phyloP scores from a whole-genome alignment of 1,140 invertebrate genomes.

The Lysiphlebus fabarum region DNA sequence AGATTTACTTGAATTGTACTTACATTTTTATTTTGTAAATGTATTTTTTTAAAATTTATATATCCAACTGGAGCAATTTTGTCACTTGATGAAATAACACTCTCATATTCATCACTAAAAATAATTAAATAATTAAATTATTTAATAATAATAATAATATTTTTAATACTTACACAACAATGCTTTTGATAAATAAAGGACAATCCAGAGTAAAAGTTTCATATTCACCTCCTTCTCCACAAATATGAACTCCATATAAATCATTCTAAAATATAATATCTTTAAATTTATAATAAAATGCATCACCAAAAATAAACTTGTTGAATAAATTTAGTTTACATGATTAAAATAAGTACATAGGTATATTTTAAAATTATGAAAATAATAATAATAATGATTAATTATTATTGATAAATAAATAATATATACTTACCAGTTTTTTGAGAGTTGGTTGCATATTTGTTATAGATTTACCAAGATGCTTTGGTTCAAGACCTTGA shows the following conservation, averaged over 20 bases:
- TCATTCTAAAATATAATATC: slow-evolving; percentile 48
- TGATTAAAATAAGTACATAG: slow-evolving; percentile 36
- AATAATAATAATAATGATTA: no score
- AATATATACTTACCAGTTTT: slow-evolving; percentile 66
- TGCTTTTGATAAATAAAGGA: slow-evolving; percentile 87
- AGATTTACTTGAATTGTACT: slow-evolving; percentile 33
- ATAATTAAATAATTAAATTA: slow-evolving; percentile 32
- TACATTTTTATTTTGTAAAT: slow-evolving; percentile 68
- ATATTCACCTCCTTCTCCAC: slow-evolving; percentile 98
- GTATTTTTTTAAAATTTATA: slow-evolving; percentile 80
- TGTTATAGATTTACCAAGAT: slow-evolving; percentile 83
- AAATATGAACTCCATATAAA: slow-evolving; percentile 92
- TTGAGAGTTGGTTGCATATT: slow-evolving; percentile 83
- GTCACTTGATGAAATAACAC: slow-evolving; percentile 84
- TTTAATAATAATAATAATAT: slow-evolving; percentile 9
- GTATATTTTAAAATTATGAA: slow-evolving; percentile 30
- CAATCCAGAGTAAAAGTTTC: slow-evolving; percentile 97
- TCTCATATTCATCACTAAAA: slow-evolving; percentile 82
- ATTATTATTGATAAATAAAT: slow-evolving; percentile 6
- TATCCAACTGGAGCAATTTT: slow-evolving; percentile 91
- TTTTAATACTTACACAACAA: slow-evolving; percentile 76
- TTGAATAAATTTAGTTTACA: slow-evolving; percentile 30
- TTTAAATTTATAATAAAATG: slow-evolving; percentile 29
- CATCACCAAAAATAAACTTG: slow-evolving; percentile 38
- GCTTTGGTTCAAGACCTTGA: slow-evolving; percentile 82